Evolutionary conservation across 2,113 vertebrate species (phyloP).

Genomic region (Serilophus lunatus): DNA sequence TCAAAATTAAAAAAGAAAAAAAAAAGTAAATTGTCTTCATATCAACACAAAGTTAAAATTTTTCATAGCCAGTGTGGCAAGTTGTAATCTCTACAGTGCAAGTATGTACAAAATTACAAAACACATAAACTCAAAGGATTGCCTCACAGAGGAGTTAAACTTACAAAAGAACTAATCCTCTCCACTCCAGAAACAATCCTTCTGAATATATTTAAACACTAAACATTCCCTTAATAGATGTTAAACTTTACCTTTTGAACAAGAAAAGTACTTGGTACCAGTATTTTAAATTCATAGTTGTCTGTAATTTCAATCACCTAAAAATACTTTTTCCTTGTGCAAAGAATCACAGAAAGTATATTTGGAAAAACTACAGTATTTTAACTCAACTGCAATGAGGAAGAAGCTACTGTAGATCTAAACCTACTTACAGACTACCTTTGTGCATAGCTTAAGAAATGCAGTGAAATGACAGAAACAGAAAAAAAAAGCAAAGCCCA

Average conservation of each 20-base stretch:
- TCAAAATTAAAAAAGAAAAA: background rate
- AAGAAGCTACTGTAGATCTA: background rate
- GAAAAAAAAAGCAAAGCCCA: background rate
- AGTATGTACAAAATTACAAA: background rate
- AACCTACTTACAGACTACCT: background rate
- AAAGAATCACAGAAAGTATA: background rate
- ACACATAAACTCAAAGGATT: background rate
- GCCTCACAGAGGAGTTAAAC: background rate
- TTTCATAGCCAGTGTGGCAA: background rate
- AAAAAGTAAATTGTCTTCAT: background rate
- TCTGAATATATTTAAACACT: background rate
- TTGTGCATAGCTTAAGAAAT: background rate
- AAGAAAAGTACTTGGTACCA: background rate
- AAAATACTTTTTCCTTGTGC: background rate
- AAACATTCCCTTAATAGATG: background rate
- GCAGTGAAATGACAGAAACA: background rate
- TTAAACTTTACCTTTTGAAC: background rate
- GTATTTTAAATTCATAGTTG: background rate
- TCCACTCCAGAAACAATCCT: background rate
- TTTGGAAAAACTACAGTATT: background rate
- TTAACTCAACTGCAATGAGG: background rate
- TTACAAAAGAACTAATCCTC: background rate
- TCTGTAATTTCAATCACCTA: background rate
- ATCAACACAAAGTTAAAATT: background rate
- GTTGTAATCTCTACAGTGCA: background rate